Evolutionary conservation across 2,888 invertebrate species (phyloP).

Genomic region (Synanthedon andrenaeformis): DNA sequence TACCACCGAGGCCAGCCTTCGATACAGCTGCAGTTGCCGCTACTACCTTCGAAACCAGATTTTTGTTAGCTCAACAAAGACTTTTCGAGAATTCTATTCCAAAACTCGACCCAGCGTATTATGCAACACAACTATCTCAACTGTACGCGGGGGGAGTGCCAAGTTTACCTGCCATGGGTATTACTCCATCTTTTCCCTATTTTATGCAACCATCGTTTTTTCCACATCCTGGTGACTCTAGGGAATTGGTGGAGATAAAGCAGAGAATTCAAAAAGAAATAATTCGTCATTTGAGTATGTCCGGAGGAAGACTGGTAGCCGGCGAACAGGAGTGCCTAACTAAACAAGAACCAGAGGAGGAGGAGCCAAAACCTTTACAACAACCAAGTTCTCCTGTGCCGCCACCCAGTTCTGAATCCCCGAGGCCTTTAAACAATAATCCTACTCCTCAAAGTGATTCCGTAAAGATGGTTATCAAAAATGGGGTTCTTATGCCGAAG

Average conservation of each 20-base stretch:
- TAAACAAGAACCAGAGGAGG: slow-evolving; percentile 64
- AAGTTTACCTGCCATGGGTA: slow-evolving; percentile 60
- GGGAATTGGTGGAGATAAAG: slow-evolving; percentile 76
- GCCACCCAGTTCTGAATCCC: slow-evolving; percentile 59
- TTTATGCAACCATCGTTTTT: slow-evolving; percentile 73
- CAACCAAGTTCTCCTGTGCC: slow-evolving; percentile 51
- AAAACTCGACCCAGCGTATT: slow-evolving; percentile 73
- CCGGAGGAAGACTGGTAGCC: slow-evolving; percentile 74
- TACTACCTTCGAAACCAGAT: slow-evolving; percentile 64
- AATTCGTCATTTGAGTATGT: slow-evolving; percentile 74
- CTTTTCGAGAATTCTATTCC: slow-evolving; percentile 72
- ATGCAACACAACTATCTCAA: slow-evolving; percentile 73
- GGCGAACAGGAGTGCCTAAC: slow-evolving; percentile 44
- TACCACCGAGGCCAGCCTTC: slow-evolving; percentile 54
- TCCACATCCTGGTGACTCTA: slow-evolving; percentile 67
- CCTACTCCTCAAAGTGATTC: slow-evolving; percentile 69
- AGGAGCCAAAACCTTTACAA: slow-evolving; percentile 61
- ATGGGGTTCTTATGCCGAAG: slow-evolving; percentile 90
- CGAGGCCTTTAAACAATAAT: slow-evolving; percentile 52
- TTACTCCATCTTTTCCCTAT: slow-evolving; percentile 74
- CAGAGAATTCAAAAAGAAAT: slow-evolving; percentile 76
- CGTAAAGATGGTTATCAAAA: slow-evolving; percentile 91
- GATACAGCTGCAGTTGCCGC: slow-evolving; percentile 45
- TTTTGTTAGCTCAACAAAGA: slow-evolving; percentile 76
- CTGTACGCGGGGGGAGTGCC: slow-evolving; percentile 70